Percentiles rank a stretch among this genome's conserved stretches.
These are phyloP conservation scores for Tachuris rubrigastra DNA, from an alignment of 2,113 vertebrate species.

Conservation along the genomic window DNA sequence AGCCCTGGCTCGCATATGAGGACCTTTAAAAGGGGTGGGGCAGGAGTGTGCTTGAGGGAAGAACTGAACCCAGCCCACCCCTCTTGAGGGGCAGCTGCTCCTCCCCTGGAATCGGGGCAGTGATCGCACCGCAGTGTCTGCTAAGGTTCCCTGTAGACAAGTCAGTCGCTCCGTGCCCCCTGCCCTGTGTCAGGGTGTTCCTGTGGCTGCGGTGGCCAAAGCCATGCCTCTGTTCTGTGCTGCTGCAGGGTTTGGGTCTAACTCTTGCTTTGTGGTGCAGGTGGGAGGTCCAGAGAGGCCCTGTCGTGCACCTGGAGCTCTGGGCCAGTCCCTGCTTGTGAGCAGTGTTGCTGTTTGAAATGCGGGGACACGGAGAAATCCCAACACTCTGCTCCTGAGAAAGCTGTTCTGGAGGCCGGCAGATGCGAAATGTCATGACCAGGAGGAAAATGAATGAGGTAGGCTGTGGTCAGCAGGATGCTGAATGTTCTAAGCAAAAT, in stretches of 20 bases:
- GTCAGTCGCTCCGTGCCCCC: background rate
- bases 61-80: rapidly evolving
- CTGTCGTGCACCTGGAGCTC: background rate
- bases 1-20: rapidly evolving
- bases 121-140: rapidly evolving
- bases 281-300: background rate
- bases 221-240: background rate
- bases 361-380: background rate
- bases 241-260: background rate
- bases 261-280: background rate
- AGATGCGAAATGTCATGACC: background rate
- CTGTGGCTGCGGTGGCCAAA: background rate
- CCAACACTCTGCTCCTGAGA: background rate
- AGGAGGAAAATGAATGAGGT: background rate
- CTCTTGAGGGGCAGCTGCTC: background rate
- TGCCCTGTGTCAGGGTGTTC: background rate
- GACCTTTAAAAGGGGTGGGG: background rate
- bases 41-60: background rate
- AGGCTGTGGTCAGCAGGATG: background rate
- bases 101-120: background rate
- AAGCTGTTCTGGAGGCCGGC: background rate
- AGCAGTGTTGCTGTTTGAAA: background rate
- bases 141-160: background rate
- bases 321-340: background rate
- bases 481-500: background rate